Evolutionary conservation across 2,797 vertebrate genomes (phyloP).

Genomic region (Parauchenoglanis ngamensis): DNA sequence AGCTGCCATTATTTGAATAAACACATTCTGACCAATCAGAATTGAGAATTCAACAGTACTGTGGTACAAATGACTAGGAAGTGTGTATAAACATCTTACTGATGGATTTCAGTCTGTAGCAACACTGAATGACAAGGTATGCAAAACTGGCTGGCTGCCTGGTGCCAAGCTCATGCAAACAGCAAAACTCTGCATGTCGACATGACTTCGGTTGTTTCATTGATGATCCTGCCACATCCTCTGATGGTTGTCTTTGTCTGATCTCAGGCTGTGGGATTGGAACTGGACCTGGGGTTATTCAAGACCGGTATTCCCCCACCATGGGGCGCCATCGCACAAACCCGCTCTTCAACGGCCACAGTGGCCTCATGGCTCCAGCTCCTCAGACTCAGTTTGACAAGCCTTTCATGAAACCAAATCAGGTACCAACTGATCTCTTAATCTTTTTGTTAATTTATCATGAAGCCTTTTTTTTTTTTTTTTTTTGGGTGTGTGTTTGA

Average conservation of each 20-base stretch:
- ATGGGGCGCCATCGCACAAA: constrained; percentile 98
- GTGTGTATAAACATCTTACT: background rate
- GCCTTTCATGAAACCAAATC: constrained; percentile 94
- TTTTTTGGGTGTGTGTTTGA: background rate
- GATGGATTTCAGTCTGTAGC: background rate
- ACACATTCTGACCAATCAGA: background rate
- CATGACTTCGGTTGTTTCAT: background rate
- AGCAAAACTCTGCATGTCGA: background rate
- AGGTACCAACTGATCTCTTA: constrained; percentile 72
- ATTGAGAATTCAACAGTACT: background rate
- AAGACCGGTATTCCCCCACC: constrained; percentile 97
- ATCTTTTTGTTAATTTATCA: background rate
- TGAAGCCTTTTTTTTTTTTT: background rate
- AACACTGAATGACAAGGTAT: background rate
- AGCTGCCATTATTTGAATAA: background rate
- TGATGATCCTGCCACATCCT: background rate
- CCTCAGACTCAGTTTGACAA: constrained; percentile 93
- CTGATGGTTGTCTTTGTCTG: constrained; percentile 1
- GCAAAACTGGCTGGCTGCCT: background rate
- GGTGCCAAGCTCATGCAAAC: background rate
- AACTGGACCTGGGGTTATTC: constrained; percentile 98
- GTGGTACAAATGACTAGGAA: background rate
- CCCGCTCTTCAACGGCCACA: constrained; percentile 94
- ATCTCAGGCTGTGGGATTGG: constrained; percentile 90
- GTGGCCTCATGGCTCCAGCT: constrained; percentile 87